Base-by-base conservation (phyloP, 2,888 invertebrate species). In the Adineta ricciae region DNA sequence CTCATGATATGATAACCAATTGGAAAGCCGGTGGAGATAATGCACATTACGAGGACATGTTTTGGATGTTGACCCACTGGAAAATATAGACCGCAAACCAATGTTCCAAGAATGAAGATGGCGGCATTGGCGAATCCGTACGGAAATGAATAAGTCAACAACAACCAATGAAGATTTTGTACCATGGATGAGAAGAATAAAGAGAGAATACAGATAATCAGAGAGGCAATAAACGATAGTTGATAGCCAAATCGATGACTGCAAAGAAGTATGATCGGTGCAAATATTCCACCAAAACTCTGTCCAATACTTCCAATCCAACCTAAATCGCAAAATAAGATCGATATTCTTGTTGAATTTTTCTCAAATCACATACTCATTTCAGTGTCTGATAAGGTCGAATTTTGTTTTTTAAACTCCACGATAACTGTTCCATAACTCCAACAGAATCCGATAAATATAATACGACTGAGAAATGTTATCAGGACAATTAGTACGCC, bases 281-380 rank as follows among this genome's bases (percentile, higher is more conserved):
- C 78, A 41, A 85, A 27, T 7, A 84, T 1, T 24, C 73, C 72
- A n/a, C 85, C 85, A 49, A 85, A 36, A 56, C 85, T 83, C 78
- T 85, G 85, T 38, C 54, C 85, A 24, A 85, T 24, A 84, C 85
- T 83, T 16, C 83, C 84, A n/a, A 84, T 85, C 85, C 85, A 85
- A 56, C 85, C 85, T 85, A 38, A 83, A 72, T 41, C 11, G n/a
- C n/a, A n/a, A n/a, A 2, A 46, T 83, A 24, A n/a, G 46, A 46
- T 8, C n/a, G 9, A n/a, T n/a, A n/a, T n/a, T n/a, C n/a, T n/a
- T n/a, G n/a, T n/a, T n/a, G n/a, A n/a, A n/a, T n/a, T n/a, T n/a
- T n/a, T n/a, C n/a, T 41, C 46, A 78, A 24, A 21, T 27, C 2
- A 78, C 78, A 78, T 78, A 78, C 78, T 78, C 78, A 78, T 38